A percentile compares a stretch with the other conserved stretches of the same genome.
phyloP scores from a whole-genome alignment of 2,888 invertebrate species.

The Ashinkailepas kermadecensis region DNA sequence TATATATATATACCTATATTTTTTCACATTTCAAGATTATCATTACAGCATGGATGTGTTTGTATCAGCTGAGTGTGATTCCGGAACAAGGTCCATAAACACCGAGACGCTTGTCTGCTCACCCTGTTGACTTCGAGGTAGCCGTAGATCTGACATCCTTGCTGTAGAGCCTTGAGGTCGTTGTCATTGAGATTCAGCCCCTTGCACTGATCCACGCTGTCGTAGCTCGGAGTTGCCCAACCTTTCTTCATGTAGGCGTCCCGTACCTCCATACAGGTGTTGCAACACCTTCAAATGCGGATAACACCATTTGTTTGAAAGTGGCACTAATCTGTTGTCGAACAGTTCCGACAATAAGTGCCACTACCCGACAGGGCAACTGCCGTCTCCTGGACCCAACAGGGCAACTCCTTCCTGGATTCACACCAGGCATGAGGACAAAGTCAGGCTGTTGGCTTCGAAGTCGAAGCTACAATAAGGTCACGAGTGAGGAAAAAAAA shows the following conservation, averaged over 20 bases:
- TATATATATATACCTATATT: too few species aligned
- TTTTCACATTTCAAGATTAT: too few species aligned
- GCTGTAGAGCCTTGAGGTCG: slow-evolving; percentile 70
- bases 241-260: slow-evolving; percentile 80
- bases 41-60: too few species aligned
- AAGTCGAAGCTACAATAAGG: too few species aligned
- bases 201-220: slow-evolving; percentile 83
- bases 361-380: too few species aligned
- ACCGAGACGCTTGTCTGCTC: slow-evolving; percentile 30
- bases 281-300: slow-evolving; percentile 67
- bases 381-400: too few species aligned
- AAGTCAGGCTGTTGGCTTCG: too few species aligned
- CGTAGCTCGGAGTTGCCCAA: slow-evolving; percentile 75
- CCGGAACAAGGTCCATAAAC: too few species aligned
- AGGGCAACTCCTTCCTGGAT: too few species aligned
- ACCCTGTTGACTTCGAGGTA: slow-evolving; percentile 90
- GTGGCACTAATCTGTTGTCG: not conserved
- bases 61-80: too few species aligned
- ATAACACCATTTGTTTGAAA: not conserved
- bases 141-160: slow-evolving; percentile 94
- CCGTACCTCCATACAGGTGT: slow-evolving; percentile 90
- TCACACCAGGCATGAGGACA: too few species aligned
- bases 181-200: slow-evolving; percentile 67
- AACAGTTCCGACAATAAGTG: not conserved
- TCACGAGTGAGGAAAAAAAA: too few species aligned